Conservation (phyloP, 2,888 invertebrate species). For the Epinotia demarniana region DNA sequence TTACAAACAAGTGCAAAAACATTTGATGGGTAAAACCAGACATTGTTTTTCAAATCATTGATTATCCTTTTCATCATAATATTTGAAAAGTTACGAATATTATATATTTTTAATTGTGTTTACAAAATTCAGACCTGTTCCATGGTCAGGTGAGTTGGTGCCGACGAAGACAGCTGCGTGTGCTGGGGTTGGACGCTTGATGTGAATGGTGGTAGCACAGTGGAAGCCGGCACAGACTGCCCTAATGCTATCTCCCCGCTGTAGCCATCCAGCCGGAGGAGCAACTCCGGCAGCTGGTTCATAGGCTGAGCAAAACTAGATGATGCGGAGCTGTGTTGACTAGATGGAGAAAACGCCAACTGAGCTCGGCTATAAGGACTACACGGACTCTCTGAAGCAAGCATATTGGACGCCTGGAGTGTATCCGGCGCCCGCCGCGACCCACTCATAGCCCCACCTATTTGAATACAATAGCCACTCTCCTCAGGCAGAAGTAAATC, state of each 20-base stretch:
- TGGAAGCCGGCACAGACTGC: constrained; percentile 87
- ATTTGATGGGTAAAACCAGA: constrained; percentile 11
- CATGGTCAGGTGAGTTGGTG: constrained; percentile 92
- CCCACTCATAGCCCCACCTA: constrained; percentile 79
- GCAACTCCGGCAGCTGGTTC: constrained; percentile 85
- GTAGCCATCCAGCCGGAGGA: constrained; percentile 87
- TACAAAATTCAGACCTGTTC: constrained; percentile 82
- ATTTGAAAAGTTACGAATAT: background rate
- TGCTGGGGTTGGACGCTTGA: constrained; percentile 73
- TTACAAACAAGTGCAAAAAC: constrained; percentile 33
- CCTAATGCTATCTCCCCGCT: constrained; percentile 84
- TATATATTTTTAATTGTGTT: background rate
- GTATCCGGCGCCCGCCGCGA: constrained; percentile 61
- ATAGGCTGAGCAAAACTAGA: constrained; percentile 78
- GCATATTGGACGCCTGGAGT: constrained; percentile 59
- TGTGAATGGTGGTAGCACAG: constrained; percentile 78
- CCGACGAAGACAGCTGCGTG: constrained; percentile 92
- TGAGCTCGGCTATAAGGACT: constrained; percentile 80
- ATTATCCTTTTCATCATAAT: background rate
- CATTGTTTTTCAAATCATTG: constrained; percentile 15
- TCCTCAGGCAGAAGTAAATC: constrained; percentile 91
- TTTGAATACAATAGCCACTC: constrained; percentile 82
- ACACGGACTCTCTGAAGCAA: constrained; percentile 77
- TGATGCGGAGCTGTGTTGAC: constrained; percentile 86
- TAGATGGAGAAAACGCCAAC: constrained; percentile 87